These are phyloP conservation scores for Malurus alboscapulatus DNA, from an alignment of 2,113 vertebrate species.

Conservation along the genomic window DNA sequence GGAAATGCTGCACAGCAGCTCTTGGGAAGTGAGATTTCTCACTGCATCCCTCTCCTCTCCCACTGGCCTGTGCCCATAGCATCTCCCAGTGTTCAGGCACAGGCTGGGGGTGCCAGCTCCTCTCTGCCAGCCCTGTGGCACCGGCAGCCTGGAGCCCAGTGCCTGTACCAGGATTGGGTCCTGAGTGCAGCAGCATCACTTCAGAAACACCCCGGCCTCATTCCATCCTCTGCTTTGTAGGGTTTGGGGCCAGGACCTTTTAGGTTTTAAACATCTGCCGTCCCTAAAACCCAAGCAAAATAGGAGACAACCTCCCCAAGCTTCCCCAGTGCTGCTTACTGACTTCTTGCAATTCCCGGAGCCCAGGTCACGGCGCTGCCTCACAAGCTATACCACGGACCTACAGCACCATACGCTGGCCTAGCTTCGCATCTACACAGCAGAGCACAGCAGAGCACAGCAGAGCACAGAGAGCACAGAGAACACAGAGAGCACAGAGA, in stretches of 20 bases:
- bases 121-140: not conserved
- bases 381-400: slow-evolving; percentile 31
- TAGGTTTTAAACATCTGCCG: not conserved
- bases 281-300: not conserved
- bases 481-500: not conserved
- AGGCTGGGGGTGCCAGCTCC: not conserved
- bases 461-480: not conserved
- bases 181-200: rapidly evolving
- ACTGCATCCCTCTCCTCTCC: not conserved
- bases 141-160: rapidly evolving
- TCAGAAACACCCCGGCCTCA: not conserved
- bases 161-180: rapidly evolving
- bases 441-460: not conserved
- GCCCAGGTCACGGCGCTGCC: not conserved
- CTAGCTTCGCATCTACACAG: slow-evolving; percentile 44
- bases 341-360: not conserved
- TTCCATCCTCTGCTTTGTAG: not conserved
- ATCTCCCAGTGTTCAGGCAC: not conserved
- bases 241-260: not conserved
- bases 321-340: not conserved
- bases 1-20: not conserved
- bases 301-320: not conserved
- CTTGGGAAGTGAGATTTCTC: slow-evolving; percentile 12
- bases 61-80: not conserved
- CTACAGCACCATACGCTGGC: slow-evolving; percentile 66